Evolutionary conservation across 2,888 invertebrate genomes (phyloP).

Genomic region (Cheilosia pagana): DNA sequence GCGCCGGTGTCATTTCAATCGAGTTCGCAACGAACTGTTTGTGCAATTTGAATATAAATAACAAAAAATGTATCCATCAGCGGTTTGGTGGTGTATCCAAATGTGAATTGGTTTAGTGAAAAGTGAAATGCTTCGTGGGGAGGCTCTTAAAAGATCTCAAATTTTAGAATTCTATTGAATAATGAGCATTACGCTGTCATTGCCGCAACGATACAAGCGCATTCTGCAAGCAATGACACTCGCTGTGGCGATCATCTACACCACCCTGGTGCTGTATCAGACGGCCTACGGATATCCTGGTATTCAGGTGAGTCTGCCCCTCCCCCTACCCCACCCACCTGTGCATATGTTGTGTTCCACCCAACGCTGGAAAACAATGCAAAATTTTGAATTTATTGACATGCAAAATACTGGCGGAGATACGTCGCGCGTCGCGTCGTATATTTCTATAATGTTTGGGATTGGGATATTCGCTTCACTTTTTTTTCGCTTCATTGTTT

Average conservation of each 20-base stretch:
- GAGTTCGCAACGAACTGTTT: neutral
- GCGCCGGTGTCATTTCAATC: slow-evolving; percentile 45
- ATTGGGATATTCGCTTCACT: too few relatives aligned
- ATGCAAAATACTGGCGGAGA: slow-evolving; percentile 71
- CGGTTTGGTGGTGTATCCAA: slow-evolving; percentile 25
- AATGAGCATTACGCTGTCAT: slow-evolving; percentile 83
- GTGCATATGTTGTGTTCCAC: slow-evolving; percentile 4
- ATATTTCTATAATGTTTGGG: too few relatives aligned
- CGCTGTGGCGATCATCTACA: slow-evolving; percentile 83
- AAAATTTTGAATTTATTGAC: slow-evolving; percentile 73
- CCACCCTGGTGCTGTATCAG: slow-evolving; percentile 83
- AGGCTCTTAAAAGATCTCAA: slow-evolving; percentile 47
- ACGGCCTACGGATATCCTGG: slow-evolving; percentile 83
- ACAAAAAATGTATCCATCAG: neutral
- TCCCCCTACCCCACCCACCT: neutral
- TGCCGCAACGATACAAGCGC: slow-evolving; percentile 84
- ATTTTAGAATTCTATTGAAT: slow-evolving; percentile 75
- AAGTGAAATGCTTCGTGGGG: slow-evolving; percentile 71
- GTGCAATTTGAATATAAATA: neutral
- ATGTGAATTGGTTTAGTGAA: slow-evolving; percentile 53
- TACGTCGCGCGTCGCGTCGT: too few relatives aligned
- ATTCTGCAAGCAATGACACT: slow-evolving; percentile 84
- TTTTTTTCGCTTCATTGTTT: slow-evolving; percentile 35
- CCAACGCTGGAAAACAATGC: slow-evolving; percentile 51
- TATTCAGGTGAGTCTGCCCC: slow-evolving; percentile 80